Percentiles rank a stretch among this genome's conserved stretches.
Conservation (phyloP, 2,888 invertebrate species). For the Dicyrtomina minuta region DNA sequence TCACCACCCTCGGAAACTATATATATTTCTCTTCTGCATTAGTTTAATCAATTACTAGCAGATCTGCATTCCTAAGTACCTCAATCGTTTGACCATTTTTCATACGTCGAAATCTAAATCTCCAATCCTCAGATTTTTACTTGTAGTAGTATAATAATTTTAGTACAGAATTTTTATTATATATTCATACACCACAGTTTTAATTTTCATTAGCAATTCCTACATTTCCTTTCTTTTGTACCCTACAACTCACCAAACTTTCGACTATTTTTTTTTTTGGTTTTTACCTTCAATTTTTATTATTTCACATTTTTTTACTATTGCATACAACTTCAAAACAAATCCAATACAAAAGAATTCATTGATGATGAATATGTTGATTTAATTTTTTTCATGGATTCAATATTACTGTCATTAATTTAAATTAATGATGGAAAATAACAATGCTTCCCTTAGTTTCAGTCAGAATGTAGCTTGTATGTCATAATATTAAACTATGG, state of each 20-base stretch:
- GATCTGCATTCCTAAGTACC: too few species aligned
- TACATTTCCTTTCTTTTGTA: background rate
- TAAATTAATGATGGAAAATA: background rate
- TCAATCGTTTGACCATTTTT: too few species aligned
- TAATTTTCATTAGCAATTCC: too few species aligned
- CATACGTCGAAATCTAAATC: too few species aligned
- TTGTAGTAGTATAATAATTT: too few species aligned
- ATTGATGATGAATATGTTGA: too few species aligned
- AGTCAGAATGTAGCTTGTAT: too few species aligned
- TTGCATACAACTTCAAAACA: constrained; percentile 13
- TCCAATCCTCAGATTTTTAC: too few species aligned
- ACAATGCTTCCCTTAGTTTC: background rate
- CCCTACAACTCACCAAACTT: background rate
- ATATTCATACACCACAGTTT: too few species aligned
- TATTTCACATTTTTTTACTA: background rate
- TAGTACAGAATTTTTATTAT: too few species aligned
- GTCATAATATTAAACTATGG: background rate
- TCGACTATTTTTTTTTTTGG: background rate
- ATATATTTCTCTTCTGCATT: too few species aligned
- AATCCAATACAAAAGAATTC: constrained; percentile 19
- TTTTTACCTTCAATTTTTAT: background rate
- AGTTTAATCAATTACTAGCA: too few species aligned
- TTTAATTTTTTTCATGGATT: constrained; percentile 16
- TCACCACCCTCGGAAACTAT: background rate
- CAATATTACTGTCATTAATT: constrained; percentile 26